A percentile compares a stretch with the other conserved stretches of the same genome.
phyloP scores from a whole-genome alignment of 2,113 vertebrate genomes.

The Gnathonemus longibarbis region DNA sequence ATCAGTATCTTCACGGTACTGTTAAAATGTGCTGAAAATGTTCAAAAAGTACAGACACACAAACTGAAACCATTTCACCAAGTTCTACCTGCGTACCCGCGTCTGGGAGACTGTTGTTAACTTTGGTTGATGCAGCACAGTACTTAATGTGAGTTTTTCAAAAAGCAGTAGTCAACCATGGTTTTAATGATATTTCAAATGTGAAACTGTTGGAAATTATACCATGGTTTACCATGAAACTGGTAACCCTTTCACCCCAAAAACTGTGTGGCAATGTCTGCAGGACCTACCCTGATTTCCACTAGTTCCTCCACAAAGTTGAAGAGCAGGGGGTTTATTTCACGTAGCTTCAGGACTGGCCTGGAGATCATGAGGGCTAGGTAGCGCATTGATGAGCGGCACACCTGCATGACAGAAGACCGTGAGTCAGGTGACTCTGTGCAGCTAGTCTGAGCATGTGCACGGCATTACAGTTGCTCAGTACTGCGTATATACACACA shows the following conservation, averaged over 20 bases:
- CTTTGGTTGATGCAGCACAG: not conserved
- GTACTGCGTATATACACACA: not conserved
- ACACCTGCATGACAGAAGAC: slow-evolving; percentile 64
- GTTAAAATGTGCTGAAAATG: not conserved
- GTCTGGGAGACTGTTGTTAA: not conserved
- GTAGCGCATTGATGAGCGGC: slow-evolving; percentile 88
- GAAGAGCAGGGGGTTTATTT: slow-evolving; percentile 93
- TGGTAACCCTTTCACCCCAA: not conserved
- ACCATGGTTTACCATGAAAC: not conserved
- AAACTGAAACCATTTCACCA: not conserved
- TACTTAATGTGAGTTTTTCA: not conserved
- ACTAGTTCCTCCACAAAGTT: slow-evolving; percentile 97
- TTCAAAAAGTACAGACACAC: not conserved
- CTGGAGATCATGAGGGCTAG: slow-evolving; percentile 84
- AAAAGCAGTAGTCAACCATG: not conserved
- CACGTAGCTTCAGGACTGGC: slow-evolving; percentile 82
- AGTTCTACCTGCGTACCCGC: not conserved
- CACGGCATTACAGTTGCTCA: not conserved
- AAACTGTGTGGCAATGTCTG: not conserved
- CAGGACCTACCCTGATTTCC: slow-evolving; percentile 79
- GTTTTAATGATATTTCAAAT: not conserved
- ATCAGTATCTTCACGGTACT: not conserved
- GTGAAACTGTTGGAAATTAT: not conserved
- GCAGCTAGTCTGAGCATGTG: not conserved
- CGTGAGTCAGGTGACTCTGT: not conserved